Evolutionary conservation across 2,888 invertebrate species (phyloP).

Genomic region (Cheilosia urbana): DNA sequence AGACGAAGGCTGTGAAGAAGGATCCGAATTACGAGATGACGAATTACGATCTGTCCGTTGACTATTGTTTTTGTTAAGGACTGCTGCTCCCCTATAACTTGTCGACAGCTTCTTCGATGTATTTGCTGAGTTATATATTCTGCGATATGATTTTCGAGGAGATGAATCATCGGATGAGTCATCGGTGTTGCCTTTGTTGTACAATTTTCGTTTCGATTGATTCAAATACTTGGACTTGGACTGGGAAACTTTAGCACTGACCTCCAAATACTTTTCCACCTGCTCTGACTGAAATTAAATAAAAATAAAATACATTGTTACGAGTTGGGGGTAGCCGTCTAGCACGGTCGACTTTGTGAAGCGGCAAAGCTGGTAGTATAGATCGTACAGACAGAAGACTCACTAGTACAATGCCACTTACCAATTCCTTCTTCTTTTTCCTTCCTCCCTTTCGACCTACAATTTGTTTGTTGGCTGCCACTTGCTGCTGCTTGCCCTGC

Average conservation of each 20-base stretch:
- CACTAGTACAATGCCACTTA: no score
- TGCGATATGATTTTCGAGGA: background rate
- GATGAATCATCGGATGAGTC: conserved; percentile 27
- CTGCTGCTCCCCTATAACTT: background rate
- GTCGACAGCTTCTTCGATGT: background rate
- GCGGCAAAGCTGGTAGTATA: no score
- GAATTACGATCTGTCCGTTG: no score
- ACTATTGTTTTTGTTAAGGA: no score
- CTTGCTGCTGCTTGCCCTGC: background rate
- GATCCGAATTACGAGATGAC: no score
- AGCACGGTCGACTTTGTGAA: no score
- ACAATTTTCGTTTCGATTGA: conserved; percentile 54
- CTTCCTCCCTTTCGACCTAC: no score
- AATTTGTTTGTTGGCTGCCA: no score
- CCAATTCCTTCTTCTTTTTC: no score
- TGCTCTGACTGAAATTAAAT: conserved; percentile 33
- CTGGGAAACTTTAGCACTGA: conserved; percentile 5
- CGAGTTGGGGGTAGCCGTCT: no score
- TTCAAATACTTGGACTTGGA: conserved; percentile 25
- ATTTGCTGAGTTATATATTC: no score
- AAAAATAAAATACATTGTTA: background rate
- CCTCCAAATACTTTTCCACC: conserved; percentile 44
- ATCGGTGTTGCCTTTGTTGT: conserved; percentile 48
- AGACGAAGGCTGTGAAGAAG: background rate
- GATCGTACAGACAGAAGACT: no score